Evolutionary conservation across 30 jellyfish, hydroid and myxozoan species (phyloP).

Genomic region (Pseudorhiza aurosa): DNA sequence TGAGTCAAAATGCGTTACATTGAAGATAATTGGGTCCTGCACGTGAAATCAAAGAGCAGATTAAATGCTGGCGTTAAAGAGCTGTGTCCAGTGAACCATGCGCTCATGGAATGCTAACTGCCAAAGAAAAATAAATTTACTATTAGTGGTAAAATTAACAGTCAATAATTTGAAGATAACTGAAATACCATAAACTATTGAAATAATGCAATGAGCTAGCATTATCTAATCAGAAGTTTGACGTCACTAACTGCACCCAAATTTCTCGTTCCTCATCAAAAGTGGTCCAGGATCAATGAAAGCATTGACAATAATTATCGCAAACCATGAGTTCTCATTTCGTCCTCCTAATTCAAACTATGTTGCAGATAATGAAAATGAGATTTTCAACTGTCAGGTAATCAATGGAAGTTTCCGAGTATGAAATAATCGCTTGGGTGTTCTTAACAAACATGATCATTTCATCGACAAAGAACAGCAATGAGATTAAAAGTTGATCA

Average conservation of each 20-base stretch:
- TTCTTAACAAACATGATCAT: not conserved
- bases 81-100: too few relatives aligned
- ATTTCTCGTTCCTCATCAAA: not conserved
- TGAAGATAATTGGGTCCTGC: too few relatives aligned
- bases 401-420: not conserved
- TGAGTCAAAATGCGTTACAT: too few relatives aligned
- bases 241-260: not conserved
- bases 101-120: too few relatives aligned
- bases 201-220: too few relatives aligned
- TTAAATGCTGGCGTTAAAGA: too few relatives aligned
- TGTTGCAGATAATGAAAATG: conserved; percentile 2
- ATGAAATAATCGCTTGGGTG: not conserved
- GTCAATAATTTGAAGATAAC: too few relatives aligned
- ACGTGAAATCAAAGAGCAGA: too few relatives aligned
- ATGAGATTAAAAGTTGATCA: not conserved
- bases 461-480: not conserved
- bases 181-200: not conserved
- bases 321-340: not conserved
- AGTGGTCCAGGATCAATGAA: not conserved
- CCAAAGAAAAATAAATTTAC: too few relatives aligned
- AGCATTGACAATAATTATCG: not conserved
- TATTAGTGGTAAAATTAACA: too few relatives aligned
- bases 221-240: too few relatives aligned
- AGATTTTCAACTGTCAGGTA: not conserved
- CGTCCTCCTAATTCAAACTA: not conserved